Conservation (phyloP, 1,140 invertebrate genomes). For the Pseudoatta argentina region DNA sequence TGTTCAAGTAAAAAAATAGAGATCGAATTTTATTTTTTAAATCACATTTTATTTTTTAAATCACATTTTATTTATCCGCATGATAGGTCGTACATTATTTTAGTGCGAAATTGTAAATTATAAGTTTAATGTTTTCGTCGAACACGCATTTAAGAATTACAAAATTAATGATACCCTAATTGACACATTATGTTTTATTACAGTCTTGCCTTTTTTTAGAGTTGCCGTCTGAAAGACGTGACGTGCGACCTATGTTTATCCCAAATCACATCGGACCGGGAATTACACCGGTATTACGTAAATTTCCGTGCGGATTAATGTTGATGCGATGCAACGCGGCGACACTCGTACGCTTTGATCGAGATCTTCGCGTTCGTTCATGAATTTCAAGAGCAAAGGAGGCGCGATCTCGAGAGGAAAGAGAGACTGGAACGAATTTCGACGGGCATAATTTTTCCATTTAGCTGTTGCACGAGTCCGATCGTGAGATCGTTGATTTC, state of each 20-base stretch:
- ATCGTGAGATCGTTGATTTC: conserved; percentile 72
- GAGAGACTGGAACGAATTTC: conserved; percentile 39
- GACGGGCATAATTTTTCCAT: conserved; percentile 75
- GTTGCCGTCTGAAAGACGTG: not conserved
- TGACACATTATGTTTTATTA: conserved; percentile 39
- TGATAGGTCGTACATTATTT: not conserved
- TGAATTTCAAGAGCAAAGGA: conserved; percentile 62
- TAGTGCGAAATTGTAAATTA: not conserved
- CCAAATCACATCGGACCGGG: conserved; percentile 30
- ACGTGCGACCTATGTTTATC: conserved; percentile 55
- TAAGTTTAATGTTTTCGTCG: not conserved
- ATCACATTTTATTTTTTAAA: not conserved
- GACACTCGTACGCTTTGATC: conserved; percentile 27
- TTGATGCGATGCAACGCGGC: conserved; percentile 23
- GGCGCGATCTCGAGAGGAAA: not conserved
- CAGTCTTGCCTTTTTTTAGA: not conserved
- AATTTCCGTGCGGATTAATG: conserved; percentile 46
- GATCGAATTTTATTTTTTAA: not conserved
- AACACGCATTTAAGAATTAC: not conserved
- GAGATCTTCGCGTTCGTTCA: conserved; percentile 65
- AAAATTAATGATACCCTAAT: conserved; percentile 29
- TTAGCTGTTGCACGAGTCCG: conserved; percentile 84
- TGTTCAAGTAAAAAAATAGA: not conserved
- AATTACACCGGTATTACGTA: conserved; percentile 56
- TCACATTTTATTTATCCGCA: not conserved